A percentile compares a stretch with the other conserved stretches of the same genome.
These are phyloP conservation scores for Plectrocnemia conspersa DNA, from an alignment of 1,140 invertebrate genomes.

Conservation along the genomic window DNA sequence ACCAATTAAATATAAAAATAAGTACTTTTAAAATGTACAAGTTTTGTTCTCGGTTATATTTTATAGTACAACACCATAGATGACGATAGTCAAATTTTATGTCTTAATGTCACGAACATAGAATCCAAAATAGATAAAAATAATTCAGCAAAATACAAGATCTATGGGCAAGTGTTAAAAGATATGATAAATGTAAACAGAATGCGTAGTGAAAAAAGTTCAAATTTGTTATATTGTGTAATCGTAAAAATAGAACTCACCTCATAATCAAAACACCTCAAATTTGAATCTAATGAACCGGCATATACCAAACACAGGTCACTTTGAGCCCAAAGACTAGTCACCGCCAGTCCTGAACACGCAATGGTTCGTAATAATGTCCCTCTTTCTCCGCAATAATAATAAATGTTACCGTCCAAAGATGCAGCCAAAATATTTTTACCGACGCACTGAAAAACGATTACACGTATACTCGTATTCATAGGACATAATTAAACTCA, in stretches of 20 bases:
- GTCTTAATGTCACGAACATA: too few relatives aligned
- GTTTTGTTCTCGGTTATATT: too few relatives aligned
- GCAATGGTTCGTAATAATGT: constrained; percentile 46
- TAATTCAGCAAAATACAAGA: too few relatives aligned
- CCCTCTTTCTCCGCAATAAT: constrained; percentile 47
- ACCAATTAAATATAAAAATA: constrained; percentile 12
- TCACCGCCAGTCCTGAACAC: constrained; percentile 53
- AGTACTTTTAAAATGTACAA: constrained; percentile 10
- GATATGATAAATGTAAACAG: too few relatives aligned
- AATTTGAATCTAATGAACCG: constrained; percentile 56
- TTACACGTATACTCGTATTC: not conserved
- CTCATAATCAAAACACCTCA: constrained; percentile 56
- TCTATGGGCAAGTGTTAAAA: too few relatives aligned
- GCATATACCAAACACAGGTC: constrained; percentile 54
- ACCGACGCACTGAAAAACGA: constrained; percentile 44
- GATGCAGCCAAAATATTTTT: constrained; percentile 51
- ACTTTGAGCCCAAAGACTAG: constrained; percentile 52
- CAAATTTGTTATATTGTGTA: too few relatives aligned
- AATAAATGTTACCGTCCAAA: constrained; percentile 54
- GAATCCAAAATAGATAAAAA: too few relatives aligned
- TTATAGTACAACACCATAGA: too few relatives aligned
- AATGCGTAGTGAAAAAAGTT: too few relatives aligned
- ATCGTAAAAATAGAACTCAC: too few relatives aligned
- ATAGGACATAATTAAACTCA: not conserved
- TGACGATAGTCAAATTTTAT: too few relatives aligned